Conservation (phyloP, 2,888 invertebrate genomes). For the Drosophila eohydei region DNA sequence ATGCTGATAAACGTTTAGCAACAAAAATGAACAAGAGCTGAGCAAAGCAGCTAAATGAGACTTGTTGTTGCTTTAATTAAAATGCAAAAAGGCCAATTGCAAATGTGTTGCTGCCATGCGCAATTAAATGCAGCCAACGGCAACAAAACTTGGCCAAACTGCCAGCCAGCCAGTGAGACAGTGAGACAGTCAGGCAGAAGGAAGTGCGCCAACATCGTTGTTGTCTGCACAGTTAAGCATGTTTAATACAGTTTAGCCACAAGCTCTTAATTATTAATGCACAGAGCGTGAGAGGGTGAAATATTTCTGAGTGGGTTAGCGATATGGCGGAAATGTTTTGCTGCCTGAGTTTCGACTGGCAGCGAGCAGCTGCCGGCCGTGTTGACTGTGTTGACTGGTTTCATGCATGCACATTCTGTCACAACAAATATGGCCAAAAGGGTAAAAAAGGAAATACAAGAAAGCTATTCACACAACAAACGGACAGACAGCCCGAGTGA, state of each 20-base stretch:
- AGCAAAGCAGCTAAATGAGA: slow-evolving; percentile 6
- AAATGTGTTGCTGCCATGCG: slow-evolving; percentile 67
- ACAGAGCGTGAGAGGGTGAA: slow-evolving; percentile 18
- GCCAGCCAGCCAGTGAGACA: slow-evolving; percentile 22
- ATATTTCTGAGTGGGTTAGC: slow-evolving; percentile 40
- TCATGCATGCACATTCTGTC: slow-evolving; percentile 17
- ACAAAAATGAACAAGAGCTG: slow-evolving; percentile 27
- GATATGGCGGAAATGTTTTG: slow-evolving; percentile 78
- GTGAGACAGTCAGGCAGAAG: slow-evolving; percentile 47
- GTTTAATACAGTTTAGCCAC: slow-evolving; percentile 84
- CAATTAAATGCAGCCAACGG: slow-evolving; percentile 70
- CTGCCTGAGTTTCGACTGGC: slow-evolving; percentile 55
- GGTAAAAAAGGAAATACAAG: slow-evolving; percentile 5
- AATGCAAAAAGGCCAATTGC: slow-evolving; percentile 82
- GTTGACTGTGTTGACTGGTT: slow-evolving; percentile 33
- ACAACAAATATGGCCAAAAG: not conserved
- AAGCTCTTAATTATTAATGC: slow-evolving; percentile 84
- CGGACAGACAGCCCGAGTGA: not conserved
- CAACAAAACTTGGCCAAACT: slow-evolving; percentile 33
- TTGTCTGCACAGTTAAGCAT: slow-evolving; percentile 83
- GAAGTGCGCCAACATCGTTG: slow-evolving; percentile 56
- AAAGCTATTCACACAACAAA: not conserved
- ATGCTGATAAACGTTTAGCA: slow-evolving; percentile 83
- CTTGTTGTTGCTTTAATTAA: slow-evolving; percentile 68
- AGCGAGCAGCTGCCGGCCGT: slow-evolving; percentile 36